These are phyloP conservation scores for Brachyptera putata DNA, from an alignment of 2,888 invertebrate genomes.

Conservation along the genomic window DNA sequence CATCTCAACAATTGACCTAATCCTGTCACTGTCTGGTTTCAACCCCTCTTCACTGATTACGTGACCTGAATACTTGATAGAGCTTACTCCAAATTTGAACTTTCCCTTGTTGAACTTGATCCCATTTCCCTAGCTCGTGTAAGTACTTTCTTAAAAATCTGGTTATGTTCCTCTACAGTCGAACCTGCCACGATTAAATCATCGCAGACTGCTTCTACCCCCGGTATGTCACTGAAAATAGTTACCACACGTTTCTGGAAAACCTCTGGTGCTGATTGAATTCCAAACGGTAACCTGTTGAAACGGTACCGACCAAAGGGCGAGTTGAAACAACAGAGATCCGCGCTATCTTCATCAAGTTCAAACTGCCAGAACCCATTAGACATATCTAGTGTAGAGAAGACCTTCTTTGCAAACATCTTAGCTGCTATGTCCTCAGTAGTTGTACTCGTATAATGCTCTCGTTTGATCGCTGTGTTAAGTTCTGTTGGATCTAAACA, in stretches of 20 bases:
- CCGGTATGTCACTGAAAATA: constrained; percentile 19
- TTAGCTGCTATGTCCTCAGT: no score
- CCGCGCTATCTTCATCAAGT: constrained; percentile 28
- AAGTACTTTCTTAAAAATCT: background rate
- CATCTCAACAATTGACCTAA: background rate
- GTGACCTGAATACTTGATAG: constrained; percentile 6
- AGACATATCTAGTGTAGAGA: constrained; percentile 36
- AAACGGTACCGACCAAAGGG: constrained; percentile 31
- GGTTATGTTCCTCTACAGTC: constrained; percentile 5
- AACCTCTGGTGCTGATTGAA: constrained; percentile 27
- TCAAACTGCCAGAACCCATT: constrained; percentile 37
- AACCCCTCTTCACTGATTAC: background rate
- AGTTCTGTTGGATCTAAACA: constrained; percentile 22
- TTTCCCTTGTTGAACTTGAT: background rate
- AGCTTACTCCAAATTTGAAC: background rate
- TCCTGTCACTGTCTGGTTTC: background rate
- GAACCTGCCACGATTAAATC: background rate
- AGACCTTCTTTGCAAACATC: constrained; percentile 30
- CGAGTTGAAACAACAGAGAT: no score
- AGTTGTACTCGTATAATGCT: no score
- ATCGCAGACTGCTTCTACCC: constrained; percentile 2
- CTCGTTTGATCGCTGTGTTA: constrained; percentile 12
- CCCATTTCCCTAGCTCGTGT: background rate
- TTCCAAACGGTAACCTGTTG: constrained; percentile 30
- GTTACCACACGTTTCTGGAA: constrained; percentile 29